Evolutionary conservation across 37 sponge, comb jelly and placozoan genomes (phyloP).

Genomic region (Halisarca cf. caerulea): DNA sequence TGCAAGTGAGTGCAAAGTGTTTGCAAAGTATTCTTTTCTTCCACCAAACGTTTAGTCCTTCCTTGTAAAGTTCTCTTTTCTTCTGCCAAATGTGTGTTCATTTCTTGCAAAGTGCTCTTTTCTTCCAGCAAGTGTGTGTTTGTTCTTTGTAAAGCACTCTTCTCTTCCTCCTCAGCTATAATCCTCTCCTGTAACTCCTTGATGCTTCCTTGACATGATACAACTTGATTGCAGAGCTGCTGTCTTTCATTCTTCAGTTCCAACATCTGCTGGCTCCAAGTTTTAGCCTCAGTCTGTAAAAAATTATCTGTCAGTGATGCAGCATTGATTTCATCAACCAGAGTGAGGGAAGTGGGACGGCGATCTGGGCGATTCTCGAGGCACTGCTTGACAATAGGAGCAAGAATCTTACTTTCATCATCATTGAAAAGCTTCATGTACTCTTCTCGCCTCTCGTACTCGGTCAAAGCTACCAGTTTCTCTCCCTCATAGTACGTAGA

Average conservation of each 20-base stretch:
- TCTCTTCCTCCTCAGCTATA: too few species aligned
- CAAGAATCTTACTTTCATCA: neutral
- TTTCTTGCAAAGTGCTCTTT: neutral
- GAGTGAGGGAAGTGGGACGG: neutral
- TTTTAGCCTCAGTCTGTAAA: too few species aligned
- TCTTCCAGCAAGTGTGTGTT: too few species aligned
- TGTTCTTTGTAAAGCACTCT: too few species aligned
- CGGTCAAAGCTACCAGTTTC: slow-evolving; percentile 4
- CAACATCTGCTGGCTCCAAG: too few species aligned
- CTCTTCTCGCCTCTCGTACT: neutral
- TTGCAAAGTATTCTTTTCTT: neutral
- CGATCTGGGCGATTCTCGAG: neutral
- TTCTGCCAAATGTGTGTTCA: neutral
- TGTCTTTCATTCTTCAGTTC: neutral
- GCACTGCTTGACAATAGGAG: neutral
- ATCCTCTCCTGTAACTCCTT: neutral
- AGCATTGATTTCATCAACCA: too few species aligned
- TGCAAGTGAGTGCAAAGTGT: neutral
- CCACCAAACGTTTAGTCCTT: neutral
- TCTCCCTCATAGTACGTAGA: neutral
- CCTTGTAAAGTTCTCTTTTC: neutral
- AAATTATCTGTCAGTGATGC: too few species aligned
- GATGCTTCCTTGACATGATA: neutral
- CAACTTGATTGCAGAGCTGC: neutral
- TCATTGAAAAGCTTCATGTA: neutral